phyloP scores from a whole-genome alignment of 2,797 vertebrate genomes.

The Lacerta bilineata region DNA sequence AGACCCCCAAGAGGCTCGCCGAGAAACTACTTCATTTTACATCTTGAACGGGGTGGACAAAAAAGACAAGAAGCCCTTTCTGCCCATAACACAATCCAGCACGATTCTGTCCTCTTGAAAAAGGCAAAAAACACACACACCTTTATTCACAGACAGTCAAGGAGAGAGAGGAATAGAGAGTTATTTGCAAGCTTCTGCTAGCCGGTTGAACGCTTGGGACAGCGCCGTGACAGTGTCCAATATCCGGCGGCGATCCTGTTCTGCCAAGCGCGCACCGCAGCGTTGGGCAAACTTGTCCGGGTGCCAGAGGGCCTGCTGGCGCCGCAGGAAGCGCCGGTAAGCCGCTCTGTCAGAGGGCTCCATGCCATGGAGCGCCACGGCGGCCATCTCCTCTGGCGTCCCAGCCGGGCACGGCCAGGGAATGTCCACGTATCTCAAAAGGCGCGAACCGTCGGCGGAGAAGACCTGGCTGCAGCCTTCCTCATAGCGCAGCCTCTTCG shows the following conservation, averaged over 20 bases:
- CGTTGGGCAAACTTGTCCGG: slow-evolving; percentile 90
- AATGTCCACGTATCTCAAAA: slow-evolving; percentile 86
- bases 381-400: slow-evolving; percentile 86
- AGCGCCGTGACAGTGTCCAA: slow-evolving; percentile 87
- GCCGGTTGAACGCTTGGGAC: slow-evolving; percentile 90
- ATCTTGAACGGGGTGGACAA: too few relatives aligned
- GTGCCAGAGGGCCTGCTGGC: slow-evolving; percentile 90
- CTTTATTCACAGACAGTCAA: not conserved
- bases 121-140: not conserved
- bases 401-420: slow-evolving; percentile 87
- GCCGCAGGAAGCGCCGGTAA: slow-evolving; percentile 84
- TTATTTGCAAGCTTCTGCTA: slow-evolving; percentile 82
- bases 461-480: slow-evolving; percentile 50
- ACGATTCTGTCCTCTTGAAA: not conserved
- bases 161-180: slow-evolving; percentile 17
- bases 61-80: not conserved
- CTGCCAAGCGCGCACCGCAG: slow-evolving; percentile 84
- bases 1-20: not conserved
- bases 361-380: slow-evolving; percentile 84
- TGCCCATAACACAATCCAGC: not conserved
- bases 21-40: not conserved
- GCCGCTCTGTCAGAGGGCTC: slow-evolving; percentile 76
- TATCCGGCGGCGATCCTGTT: slow-evolving; percentile 82
- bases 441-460: slow-evolving; percentile 28
- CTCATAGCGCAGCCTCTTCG: slow-evolving; percentile 80